Base-by-base conservation (phyloP, 2,113 vertebrate species). In the Bombycilla garrulus region DNA sequence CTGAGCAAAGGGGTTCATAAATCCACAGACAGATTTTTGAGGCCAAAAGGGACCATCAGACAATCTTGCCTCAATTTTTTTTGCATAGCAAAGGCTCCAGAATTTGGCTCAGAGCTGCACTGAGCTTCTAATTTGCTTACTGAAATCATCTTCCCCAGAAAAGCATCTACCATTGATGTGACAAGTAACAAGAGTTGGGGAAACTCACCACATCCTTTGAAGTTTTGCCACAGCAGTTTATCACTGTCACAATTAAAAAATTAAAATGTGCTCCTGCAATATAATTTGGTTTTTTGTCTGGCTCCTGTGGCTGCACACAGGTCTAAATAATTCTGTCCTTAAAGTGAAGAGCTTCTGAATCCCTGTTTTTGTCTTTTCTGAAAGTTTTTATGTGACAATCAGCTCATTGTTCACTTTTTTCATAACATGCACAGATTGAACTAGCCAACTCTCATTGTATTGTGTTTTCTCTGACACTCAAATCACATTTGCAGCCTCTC, bases 371-470 rank as follows among this genome's bases (percentile, higher is more conserved):
- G 25, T 51, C 10, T 82, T 91, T 87, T 76, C n/a, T 36, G 21
- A 21, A 45, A 51, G 45, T 31, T 93, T 86, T 70, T 33, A 23
- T 48, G 57, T 29, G 50, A 24, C 7, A 19, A 48, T 82, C 66
- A 50, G 11, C 33, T 65, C 10, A 9, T 73, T 29, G 67, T 79
- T 92, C 42, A 67, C 36, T 29, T 74, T 74, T 79, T 50, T 91
- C 12, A 42, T 73, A 65, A 66, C 18, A 9, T 76, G 15, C 21
- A 45, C 9, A 44, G 70, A 61, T 8, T 72, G 50, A 79, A 56
- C 21, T 87, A 7, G 1, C 36, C 1, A 1, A 6, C 44, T 89
- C 28, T 64, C 2, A 0, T 15, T 60, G 10, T 36, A 19, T 11
- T 90, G 20, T 76, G 28, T 53, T 89, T 94, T 81, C 23, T n/a